Evolutionary conservation across 2,888 invertebrate species (phyloP), one percentile per base, ranked within the genome.

Genomic region (Hirtodrosophila cameraria): DNA sequence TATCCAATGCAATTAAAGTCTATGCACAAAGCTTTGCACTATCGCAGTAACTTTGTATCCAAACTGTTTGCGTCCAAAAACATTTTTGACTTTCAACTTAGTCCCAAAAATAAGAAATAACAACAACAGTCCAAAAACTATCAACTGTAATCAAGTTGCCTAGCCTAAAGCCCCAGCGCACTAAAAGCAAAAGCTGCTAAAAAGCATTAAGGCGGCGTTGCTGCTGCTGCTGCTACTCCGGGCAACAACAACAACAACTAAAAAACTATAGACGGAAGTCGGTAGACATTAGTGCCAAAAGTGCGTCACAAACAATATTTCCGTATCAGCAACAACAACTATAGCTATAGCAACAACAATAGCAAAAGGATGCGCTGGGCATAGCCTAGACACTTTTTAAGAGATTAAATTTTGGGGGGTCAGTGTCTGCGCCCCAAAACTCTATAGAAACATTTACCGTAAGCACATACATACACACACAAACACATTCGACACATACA

Each of bases 301-400:
- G 85, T 82, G 83, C 87, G 87, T 86, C 79, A 74, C 87, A 86
- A 85, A 86, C 82, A 83, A 83, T 86, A 86, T 86, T 86, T 84
- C 86, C 87, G 80, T 86, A 81, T 86, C 86, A 72, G 33, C 79
- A 79, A 58, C 71, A 53, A 35, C 50, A 67, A 30, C 41, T 43
- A 54, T 69, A 65, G 33, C 41, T 55, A 65, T 25, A 31, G 27
- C 16, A 38, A 35, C 53, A 16, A 49, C 82, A 57, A 60, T 53
- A 45, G 52, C 60, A 64, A 46, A 69, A 58, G 71, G 70, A 74
- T 74, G 53, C 53, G 71, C 50, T 43, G 71, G 75, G 71, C 75
- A 68, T 63, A 82, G 80, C 84, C 81, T 77, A 84, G 80, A 75
- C 74, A 85, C 71, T 83, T 86, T 85, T 87, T 85, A 87, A 79